Evolutionary conservation across 2,888 invertebrate genomes (phyloP).

Genomic region (Rhopalosiphum nymphaeae): DNA sequence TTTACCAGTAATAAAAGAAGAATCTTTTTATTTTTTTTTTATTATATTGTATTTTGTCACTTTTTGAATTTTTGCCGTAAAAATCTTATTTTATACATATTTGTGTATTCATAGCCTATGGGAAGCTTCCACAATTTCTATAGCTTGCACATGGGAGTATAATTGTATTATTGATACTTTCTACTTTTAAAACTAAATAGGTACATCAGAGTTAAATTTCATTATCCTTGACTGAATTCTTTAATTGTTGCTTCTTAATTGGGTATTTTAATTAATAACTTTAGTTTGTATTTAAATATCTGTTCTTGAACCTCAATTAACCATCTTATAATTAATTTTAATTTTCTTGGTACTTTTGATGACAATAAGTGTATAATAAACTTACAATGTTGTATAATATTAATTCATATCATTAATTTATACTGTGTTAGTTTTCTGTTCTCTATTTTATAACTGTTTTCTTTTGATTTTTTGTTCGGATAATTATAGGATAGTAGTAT

Average conservation of each 20-base stretch:
- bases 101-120: no score
- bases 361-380: neutral
- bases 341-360: neutral
- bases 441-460: neutral
- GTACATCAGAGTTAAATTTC: neutral
- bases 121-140: no score
- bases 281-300: neutral
- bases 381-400: neutral
- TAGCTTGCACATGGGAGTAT: no score
- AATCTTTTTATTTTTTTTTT: no score
- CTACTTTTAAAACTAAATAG: neutral
- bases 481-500: neutral
- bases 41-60: no score
- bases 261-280: constrained; percentile 6
- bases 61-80: no score
- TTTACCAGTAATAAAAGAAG: no score
- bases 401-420: neutral
- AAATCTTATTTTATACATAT: no score
- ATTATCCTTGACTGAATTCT: neutral
- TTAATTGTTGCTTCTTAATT: neutral
- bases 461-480: neutral
- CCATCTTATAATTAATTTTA: neutral
- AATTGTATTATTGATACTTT: no score
- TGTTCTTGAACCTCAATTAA: neutral
- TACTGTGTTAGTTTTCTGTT: neutral